These are phyloP conservation scores for Casuarius casuarius DNA, from an alignment of 2,113 vertebrate genomes.

Conservation along the genomic window DNA sequence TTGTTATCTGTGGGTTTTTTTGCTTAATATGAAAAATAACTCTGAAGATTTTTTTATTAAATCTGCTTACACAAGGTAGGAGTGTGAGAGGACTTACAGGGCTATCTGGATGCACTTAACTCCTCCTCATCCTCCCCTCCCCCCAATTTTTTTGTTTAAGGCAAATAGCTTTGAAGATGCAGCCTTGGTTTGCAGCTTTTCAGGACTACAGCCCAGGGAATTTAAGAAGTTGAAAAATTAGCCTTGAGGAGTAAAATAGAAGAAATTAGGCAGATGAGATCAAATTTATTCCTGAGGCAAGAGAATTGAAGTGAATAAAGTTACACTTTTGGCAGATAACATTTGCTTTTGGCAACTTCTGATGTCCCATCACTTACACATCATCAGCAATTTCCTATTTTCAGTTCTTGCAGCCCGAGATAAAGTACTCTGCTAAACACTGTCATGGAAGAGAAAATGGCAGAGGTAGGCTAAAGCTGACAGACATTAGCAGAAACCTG, in stretches of 20 bases:
- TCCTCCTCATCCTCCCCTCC: background rate
- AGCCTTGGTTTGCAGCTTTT: background rate
- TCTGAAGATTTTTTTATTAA: background rate
- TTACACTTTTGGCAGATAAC: background rate
- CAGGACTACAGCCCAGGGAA: background rate
- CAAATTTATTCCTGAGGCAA: background rate
- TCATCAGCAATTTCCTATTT: slow-evolving; percentile 20
- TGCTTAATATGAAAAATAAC: background rate
- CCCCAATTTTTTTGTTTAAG: background rate
- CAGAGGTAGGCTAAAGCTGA: background rate
- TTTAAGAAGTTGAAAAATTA: background rate
- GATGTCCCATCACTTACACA: background rate
- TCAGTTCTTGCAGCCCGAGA: background rate
- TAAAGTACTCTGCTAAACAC: slow-evolving; percentile 4
- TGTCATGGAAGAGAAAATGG: background rate
- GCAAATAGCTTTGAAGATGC: background rate
- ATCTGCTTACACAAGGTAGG: background rate
- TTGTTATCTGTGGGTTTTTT: background rate
- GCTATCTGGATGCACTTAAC: background rate
- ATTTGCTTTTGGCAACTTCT: slow-evolving; percentile 37
- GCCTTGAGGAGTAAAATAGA: background rate
- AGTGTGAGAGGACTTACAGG: background rate
- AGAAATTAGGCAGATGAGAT: background rate
- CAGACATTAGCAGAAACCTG: background rate
- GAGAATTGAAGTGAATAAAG: slow-evolving; percentile 5